Base-by-base conservation (phyloP, 2,113 vertebrate species). In the Campylomormyrus tamandua region DNA sequence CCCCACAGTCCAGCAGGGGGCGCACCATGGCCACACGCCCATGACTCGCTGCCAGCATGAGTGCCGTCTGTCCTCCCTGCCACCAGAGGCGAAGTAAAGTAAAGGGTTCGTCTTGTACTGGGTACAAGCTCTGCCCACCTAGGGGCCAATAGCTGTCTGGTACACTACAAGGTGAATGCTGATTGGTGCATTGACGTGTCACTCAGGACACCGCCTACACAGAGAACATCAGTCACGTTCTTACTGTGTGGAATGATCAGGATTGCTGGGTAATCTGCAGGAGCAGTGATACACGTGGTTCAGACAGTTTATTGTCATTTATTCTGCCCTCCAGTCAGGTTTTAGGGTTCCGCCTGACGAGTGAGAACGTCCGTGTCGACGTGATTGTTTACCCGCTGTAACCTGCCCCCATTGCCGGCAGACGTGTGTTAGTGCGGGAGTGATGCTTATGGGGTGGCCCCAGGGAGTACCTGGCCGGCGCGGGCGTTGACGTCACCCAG, bases 11-110 rank as follows among this genome's bases (percentile, higher is more conserved):
- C 93, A 98, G 93, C 90, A 98, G 93, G 31, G 97, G 96, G 10
- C 92, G 95, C 56, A 98, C 97, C 93, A 97, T 96, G n/a, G 97
- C 96, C 1, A 94, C 94, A 0, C 96, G 95, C 0, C 97, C 97
- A 0, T 98, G 97, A 93, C 97, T 96, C 90, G 97, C 97, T 0
- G 98, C 97, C 94, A 98, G 92, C 94, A 98, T 97, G 89, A 98
- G 93, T 17, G 97, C 97, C 0, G 97, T 98, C 92, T 98, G 97
- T 24, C 97, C 98, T 0, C 96, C 97, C 98, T 98, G 93, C 11
- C 35, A 35, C 2, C 87, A 83, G 39, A 27, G 42, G 62, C 39
- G 49, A 84, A 39, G 58, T 48, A 2, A 24, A 52, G 27, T 42
- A 53, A 6, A 1, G 35, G 56, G 46, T 27, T 46, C 1, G 1